Percentiles rank a stretch among this genome's conserved stretches.
These are phyloP conservation scores for Luidia sarsii DNA, from an alignment of 53 echinoderm and acorn worm species.

Conservation along the genomic window DNA sequence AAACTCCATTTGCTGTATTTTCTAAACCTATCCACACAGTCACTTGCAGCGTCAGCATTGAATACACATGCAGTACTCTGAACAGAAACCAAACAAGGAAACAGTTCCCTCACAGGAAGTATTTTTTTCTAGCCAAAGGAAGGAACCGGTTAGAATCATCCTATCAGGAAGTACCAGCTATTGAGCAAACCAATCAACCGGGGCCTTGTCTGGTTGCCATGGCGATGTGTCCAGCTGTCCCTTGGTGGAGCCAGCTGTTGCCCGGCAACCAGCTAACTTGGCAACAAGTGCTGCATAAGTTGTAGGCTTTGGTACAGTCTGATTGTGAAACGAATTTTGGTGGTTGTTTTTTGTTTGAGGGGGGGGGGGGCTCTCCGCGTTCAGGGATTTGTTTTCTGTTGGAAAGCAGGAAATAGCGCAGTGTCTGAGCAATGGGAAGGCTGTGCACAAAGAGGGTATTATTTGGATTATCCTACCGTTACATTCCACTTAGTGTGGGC, in stretches of 20 bases:
- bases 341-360: not conserved
- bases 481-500: no score
- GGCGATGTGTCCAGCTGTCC: constrained; percentile 54
- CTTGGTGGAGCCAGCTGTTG: constrained; percentile 61
- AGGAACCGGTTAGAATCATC: constrained; percentile 34
- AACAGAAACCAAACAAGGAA: constrained; percentile 25
- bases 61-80: no score
- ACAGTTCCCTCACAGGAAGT: constrained; percentile 35
- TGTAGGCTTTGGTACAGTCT: not conserved
- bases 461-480: not conserved
- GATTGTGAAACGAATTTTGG: not conserved
- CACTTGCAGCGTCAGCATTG: no score
- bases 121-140: constrained; percentile 18
- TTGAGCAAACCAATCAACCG: constrained; percentile 30
- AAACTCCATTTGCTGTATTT: no score
- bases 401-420: not conserved
- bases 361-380: not conserved
- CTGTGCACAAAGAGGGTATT: not conserved
- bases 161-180: constrained; percentile 49
- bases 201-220: constrained; percentile 44
- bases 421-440: not conserved
- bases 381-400: not conserved
- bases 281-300: constrained; percentile 61
- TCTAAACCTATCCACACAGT: no score
- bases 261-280: constrained; percentile 59